Evolutionary conservation across 2,888 invertebrate genomes (phyloP), one percentile per base, ranked within the genome.

Genomic region (Serripes groenlandicus): DNA sequence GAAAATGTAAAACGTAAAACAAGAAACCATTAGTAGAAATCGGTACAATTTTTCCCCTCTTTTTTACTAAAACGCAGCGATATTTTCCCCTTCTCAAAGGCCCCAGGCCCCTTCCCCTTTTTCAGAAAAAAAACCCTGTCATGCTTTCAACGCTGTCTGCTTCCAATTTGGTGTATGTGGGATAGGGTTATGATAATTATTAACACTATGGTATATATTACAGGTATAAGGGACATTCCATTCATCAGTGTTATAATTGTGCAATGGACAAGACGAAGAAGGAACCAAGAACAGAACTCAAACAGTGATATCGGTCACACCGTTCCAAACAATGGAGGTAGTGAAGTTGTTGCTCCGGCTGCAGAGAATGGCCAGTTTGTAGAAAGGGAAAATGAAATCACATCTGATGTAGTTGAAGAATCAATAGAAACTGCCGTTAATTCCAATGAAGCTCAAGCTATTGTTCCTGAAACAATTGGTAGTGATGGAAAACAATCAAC

Each of bases 191-290:
- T 11, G 42, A 42, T 7, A 42, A 42, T 42, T 11, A 42, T 15
- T 42, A 42, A 11, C 42, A 42, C 15, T 49, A 21, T 5, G 21
- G 21, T 21, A 28, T 73, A 15, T 75, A 21, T 72, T 83, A 37
- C 75, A 84, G 96, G 96, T 84, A 97, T 97, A 79, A 95, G 96
- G 0, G 96, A 96, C 60, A 96, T 96, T 3, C 96, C 96, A 3
- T 91, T 92, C 54, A 89, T 93, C 37, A 90, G 92, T 52, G 90
- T 93, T 11, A 90, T 93, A 69, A 89, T 93, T 42, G 87, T 93
- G 0, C 93, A 93, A 76, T 74, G 92, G 5, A 89, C 89, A 49
- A 78, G 91, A 42, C 80, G 86, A 56, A 60, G 69, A n/a, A 54
- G 42, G n/a, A 34, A n/a, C 26, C 56, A 37, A 62, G 54, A 35